Percentiles rank a stretch among this genome's conserved stretches.
Evolutionary conservation across 37 sponge, comb jelly and placozoan genomes (phyloP).

Genomic region (Tethya wilhelma): DNA sequence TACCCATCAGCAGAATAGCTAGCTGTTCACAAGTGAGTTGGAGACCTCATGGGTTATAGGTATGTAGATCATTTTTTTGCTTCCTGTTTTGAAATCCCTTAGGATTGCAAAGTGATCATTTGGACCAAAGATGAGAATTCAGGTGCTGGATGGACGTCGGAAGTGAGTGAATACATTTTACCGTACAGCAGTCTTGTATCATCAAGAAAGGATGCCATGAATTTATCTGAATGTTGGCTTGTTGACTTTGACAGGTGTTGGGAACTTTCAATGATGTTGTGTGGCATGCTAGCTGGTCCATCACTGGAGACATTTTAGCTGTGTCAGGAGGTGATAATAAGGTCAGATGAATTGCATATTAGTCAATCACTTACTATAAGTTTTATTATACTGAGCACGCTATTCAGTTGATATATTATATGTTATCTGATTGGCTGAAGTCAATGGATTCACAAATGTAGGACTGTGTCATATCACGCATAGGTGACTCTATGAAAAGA

Average conservation of each 20-base stretch:
- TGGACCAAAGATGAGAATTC: conserved; percentile 84
- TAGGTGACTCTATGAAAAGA: conserved; percentile 98
- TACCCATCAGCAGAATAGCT: conserved; percentile 85
- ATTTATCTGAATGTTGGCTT: too few relatives aligned
- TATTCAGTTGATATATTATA: too few relatives aligned
- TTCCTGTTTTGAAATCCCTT: not conserved
- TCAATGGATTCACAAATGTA: not conserved
- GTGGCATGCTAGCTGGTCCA: conserved; percentile 99
- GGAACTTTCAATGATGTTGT: conserved; percentile 87
- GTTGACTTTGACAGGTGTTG: too few relatives aligned
- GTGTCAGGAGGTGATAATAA: conserved; percentile 97
- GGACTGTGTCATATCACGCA: not conserved
- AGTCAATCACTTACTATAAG: not conserved
- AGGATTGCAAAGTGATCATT: conserved; percentile 88
- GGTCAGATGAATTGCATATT: conserved; percentile 50
- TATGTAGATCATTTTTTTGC: too few relatives aligned
- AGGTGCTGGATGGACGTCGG: conserved; percentile 67
- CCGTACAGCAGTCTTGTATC: too few relatives aligned
- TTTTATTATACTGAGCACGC: not conserved
- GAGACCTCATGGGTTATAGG: too few relatives aligned
- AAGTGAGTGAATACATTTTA: too few relatives aligned
- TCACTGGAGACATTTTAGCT: conserved; percentile 97
- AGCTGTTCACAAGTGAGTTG: conserved; percentile 94
- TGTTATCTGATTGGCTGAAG: too few relatives aligned
- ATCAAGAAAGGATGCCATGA: too few relatives aligned